Evolutionary conservation across 2,888 invertebrate genomes (phyloP), one percentile per base, ranked within the genome.

Genomic region (Smittia aterrima): DNA sequence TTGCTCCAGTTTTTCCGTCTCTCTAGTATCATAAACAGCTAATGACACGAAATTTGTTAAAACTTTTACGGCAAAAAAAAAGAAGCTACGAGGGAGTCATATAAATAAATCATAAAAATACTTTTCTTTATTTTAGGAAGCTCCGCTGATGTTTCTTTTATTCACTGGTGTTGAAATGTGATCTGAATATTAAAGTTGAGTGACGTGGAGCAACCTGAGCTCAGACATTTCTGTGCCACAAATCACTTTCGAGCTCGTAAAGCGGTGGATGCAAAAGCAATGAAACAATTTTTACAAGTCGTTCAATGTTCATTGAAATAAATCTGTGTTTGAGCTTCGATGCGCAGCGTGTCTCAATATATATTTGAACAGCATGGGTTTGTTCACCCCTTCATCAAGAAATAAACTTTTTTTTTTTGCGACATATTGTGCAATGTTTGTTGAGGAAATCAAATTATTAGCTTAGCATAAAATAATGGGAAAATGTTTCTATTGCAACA

Each of bases 21-120:
- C 25, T n/a, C 7, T 62, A 20, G 62, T 62, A 62, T 72, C 72
- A 72, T 72, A 72, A 72, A 72, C 72, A 72, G 72, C 62, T 72
- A 72, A 72, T 72, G 72, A 72, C 62, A 24, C 20, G 72, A 72
- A 72, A 72, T 72, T 72, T 72, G 72, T 72, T 62, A 72, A 62
- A 38, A 54, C 25, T 67, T 67, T 67, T 67, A 67, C 67, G 67
- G 24, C 25, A 53, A 70, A 58, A 54, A 16, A n/a, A n/a, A n/a
- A n/a, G n/a, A n/a, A n/a, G 47, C 54, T 27, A 54, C 70, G 25
- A 71, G 54, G 54, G 70, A 32, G 62, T n/a, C 24, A 54, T 40
- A 70, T 25, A 54, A 38, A 72, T 72, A 40, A 40, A 70, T 70
- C 70, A 70, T 70, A 70, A 72, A 72, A 72, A 72, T 22, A 27